A percentile compares a stretch with the other conserved stretches of the same genome.
Evolutionary conservation across 2,113 vertebrate species (phyloP).

Genomic region (Euleptes europaea): DNA sequence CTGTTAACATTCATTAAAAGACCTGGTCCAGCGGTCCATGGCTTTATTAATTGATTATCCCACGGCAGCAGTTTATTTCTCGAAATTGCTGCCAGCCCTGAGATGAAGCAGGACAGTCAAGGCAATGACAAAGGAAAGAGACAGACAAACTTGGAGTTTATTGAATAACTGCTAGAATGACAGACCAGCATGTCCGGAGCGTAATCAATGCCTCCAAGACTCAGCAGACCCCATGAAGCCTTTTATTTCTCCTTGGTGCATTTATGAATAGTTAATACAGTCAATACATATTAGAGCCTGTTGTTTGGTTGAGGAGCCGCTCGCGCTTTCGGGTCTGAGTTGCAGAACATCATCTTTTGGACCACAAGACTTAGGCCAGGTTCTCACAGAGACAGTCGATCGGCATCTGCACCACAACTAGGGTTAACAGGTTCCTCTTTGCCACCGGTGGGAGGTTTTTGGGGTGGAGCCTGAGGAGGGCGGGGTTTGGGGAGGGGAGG

Average conservation of each 20-base stretch:
- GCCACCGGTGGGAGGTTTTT: too few species aligned
- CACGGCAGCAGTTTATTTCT: slow-evolving; percentile 52
- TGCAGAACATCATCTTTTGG: slow-evolving; percentile 24
- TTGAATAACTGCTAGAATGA: slow-evolving; percentile 51
- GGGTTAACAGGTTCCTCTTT: too few species aligned
- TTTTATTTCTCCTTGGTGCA: slow-evolving; percentile 46
- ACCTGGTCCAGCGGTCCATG: slow-evolving; percentile 51
- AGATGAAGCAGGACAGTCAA: slow-evolving; percentile 44
- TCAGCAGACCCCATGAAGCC: slow-evolving; percentile 13
- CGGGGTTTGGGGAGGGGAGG: too few species aligned
- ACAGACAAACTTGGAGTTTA: slow-evolving; percentile 47
- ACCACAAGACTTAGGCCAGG: slow-evolving; percentile 19
- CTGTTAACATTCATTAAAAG: slow-evolving; percentile 56
- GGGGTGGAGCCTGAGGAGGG: too few species aligned
- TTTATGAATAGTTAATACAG: slow-evolving; percentile 67
- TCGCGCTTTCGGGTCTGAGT: slow-evolving; percentile 36
- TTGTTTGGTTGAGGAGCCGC: slow-evolving; percentile 48
- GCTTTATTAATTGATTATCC: slow-evolving; percentile 70
- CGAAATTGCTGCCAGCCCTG: slow-evolving; percentile 49
- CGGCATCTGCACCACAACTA: background rate
- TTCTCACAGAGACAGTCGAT: background rate
- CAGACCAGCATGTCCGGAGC: slow-evolving; percentile 20
- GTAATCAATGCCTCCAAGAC: slow-evolving; percentile 65
- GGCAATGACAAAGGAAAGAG: slow-evolving; percentile 50
- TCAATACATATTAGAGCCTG: slow-evolving; percentile 55